These are phyloP conservation scores for Neria commutata DNA, from an alignment of 2,888 invertebrate species.

Conservation along the genomic window DNA sequence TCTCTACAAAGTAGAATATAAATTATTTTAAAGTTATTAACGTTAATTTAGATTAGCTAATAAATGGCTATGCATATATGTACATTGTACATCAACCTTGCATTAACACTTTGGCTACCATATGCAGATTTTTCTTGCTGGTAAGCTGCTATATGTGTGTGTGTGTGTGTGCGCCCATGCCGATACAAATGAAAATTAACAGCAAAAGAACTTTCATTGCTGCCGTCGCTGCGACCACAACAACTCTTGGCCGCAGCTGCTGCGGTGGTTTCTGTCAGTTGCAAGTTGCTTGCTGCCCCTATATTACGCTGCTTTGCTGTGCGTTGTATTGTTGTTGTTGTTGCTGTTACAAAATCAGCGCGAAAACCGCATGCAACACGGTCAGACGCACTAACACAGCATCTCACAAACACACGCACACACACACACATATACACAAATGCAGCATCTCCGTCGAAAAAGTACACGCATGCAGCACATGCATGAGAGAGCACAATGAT, in stretches of 20 bases:
- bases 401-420: constrained; percentile 40
- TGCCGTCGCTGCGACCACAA: background rate
- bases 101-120: too few relatives aligned
- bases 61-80: too few relatives aligned
- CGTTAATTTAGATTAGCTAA: too few relatives aligned
- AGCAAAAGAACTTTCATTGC: constrained; percentile 9
- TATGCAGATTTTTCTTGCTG: too few relatives aligned
- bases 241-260: too few relatives aligned
- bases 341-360: too few relatives aligned
- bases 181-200: background rate
- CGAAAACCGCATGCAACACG: constrained; percentile 44
- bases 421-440: constrained; percentile 24
- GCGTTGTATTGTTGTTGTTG: too few relatives aligned
- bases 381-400: constrained; percentile 40
- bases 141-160: too few relatives aligned
- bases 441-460: background rate
- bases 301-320: too few relatives aligned
- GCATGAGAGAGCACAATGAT: background rate
- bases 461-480: background rate
- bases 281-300: background rate
- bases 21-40: too few relatives aligned
- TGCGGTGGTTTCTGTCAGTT: background rate
- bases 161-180: background rate
- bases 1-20: too few relatives aligned
- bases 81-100: too few relatives aligned